Conservation (phyloP, 1,140 invertebrate species). For the Polypedilum pembai region DNA sequence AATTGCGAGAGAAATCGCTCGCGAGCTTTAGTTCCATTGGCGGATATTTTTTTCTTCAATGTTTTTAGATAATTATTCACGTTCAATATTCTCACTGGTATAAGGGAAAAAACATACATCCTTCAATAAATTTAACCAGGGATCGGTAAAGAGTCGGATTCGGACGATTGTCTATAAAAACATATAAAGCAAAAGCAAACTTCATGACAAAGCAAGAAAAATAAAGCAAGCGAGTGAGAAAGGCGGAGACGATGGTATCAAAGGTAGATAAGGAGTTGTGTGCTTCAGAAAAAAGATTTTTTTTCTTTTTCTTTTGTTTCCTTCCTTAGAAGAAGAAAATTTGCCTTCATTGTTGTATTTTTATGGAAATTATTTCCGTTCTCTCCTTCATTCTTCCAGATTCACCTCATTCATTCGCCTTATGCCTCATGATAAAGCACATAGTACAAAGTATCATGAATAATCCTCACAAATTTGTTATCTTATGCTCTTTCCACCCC, state of each 20-base stretch:
- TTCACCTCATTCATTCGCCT: not conserved
- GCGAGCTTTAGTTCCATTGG: too few relatives aligned
- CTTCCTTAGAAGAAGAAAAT: not conserved
- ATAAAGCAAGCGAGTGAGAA: not conserved
- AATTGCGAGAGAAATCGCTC: too few relatives aligned
- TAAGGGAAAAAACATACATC: too few relatives aligned
- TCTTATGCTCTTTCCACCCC: not conserved
- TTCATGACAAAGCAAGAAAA: slow-evolving; percentile 11
- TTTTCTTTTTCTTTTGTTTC: not conserved
- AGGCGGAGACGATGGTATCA: not conserved
- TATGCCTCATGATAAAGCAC: not conserved
- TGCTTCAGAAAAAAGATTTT: not conserved
- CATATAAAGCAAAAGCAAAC: not conserved
- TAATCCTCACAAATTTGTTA: slow-evolving; percentile 13
- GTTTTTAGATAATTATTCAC: too few relatives aligned
- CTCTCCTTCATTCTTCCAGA: not conserved
- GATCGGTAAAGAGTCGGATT: too few relatives aligned
- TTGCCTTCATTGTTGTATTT: not conserved
- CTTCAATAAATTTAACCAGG: too few relatives aligned
- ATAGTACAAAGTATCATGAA: not conserved
- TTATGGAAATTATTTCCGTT: slow-evolving; percentile 10
- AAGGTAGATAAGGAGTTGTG: slow-evolving; percentile 11
- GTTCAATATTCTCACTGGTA: too few relatives aligned
- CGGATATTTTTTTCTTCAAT: too few relatives aligned
- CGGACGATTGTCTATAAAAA: too few relatives aligned